These are phyloP conservation scores for Archegozetes longisetosus DNA, from an alignment of 1,140 invertebrate species.

Conservation along the genomic window DNA sequence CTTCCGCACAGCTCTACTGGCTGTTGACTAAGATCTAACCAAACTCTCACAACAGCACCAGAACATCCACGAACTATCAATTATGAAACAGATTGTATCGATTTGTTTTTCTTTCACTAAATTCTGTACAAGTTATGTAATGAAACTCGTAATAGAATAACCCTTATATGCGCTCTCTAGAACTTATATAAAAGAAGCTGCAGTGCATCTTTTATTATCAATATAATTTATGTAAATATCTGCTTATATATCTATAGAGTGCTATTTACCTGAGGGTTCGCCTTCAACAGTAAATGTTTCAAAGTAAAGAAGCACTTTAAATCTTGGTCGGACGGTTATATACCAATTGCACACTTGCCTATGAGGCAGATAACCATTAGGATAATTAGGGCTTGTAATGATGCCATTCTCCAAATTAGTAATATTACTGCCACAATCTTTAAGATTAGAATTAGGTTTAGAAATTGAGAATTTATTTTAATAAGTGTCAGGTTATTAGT, in stretches of 20 bases:
- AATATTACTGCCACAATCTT: slow-evolving; percentile 77
- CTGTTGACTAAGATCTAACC: slow-evolving; percentile 49
- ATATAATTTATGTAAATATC: background rate
- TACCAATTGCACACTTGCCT: slow-evolving; percentile 70
- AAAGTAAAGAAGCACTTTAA: slow-evolving; percentile 70
- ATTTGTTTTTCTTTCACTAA: too few relatives aligned
- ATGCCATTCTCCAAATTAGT: slow-evolving; percentile 59
- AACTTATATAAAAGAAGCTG: too few relatives aligned
- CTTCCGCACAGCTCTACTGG: slow-evolving; percentile 78
- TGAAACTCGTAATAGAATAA: too few relatives aligned
- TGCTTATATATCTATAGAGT: background rate
- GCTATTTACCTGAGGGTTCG: slow-evolving; percentile 39
- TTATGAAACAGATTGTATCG: too few relatives aligned
- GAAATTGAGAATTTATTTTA: slow-evolving; percentile 9
- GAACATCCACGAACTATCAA: slow-evolving; percentile 63
- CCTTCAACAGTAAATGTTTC: slow-evolving; percentile 74
- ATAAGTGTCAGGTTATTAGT: background rate
- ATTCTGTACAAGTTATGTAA: too few relatives aligned
- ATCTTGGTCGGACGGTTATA: slow-evolving; percentile 58
- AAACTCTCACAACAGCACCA: slow-evolving; percentile 69
- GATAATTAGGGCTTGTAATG: slow-evolving; percentile 64
- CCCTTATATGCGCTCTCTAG: too few relatives aligned
- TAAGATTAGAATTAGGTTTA: background rate
- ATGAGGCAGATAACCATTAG: slow-evolving; percentile 62
- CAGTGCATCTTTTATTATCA: background rate